Evolutionary conservation across 1,140 invertebrate species (phyloP), one percentile per base, ranked within the genome.

Genomic region (Nylanderia fulva): DNA sequence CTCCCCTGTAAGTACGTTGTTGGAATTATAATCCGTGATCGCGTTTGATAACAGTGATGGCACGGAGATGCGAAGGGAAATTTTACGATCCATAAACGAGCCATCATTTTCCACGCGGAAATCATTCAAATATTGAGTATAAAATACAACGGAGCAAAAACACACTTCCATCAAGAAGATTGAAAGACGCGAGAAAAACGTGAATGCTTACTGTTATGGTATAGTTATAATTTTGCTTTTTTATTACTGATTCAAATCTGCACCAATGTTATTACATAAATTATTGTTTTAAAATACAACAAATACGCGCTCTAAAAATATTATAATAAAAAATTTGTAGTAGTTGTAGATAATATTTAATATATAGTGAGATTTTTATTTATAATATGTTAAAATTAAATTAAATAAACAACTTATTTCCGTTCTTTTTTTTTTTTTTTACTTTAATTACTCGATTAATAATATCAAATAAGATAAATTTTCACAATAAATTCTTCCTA

Each of bases 21-120:
- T 42, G 66, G 36, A 90, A 90, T 90, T 87, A 84, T 84, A 87
- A 79, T 52, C 52, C 45, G 52, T 29, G 85, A 87, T 90, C 60
- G 54, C 58, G 21, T 85, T 85, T 85, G 54, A 90, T 89, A 88
- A 82, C 71, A 66, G 33, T 48, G 45, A 48, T 48, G 45, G 45
- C 45, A 5, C 15, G 45, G 45, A 72, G 58, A 74, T 56, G 18
- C 3, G n/a, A 18, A 33, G 42, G 54, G 63, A 9, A 29, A 11
- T 64, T 48, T 42, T 7, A 54, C 48, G 33, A 88, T 88, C 87
- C 56, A 88, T 85, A 58, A 85, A 45, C 75, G 24, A 39, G 29
- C 5, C 27, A 13, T 71, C 27, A 60, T 72, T 24, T 9, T 72
- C 11, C 13, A n/a, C 6, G 6, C 24, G 27, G 33, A 56, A 69